phyloP scores from a whole-genome alignment of 2,888 invertebrate genomes.

The Chesias legatella region DNA sequence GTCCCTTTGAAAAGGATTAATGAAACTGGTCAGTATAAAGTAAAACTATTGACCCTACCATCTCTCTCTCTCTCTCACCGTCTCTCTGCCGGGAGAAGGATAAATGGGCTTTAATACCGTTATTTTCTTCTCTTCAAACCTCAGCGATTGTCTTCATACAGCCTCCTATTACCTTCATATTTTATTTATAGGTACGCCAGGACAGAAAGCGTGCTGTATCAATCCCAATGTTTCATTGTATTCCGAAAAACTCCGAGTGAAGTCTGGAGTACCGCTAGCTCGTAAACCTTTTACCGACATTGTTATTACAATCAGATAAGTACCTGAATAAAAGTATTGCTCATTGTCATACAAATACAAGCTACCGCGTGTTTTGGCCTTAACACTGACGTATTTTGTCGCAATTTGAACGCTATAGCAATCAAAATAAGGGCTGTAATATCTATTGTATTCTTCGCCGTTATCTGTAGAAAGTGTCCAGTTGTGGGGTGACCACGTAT shows the following conservation, averaged over 20 bases:
- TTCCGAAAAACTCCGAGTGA: neutral
- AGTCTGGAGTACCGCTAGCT: slow-evolving; percentile 22
- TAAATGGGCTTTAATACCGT: too few species aligned
- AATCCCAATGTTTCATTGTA: neutral
- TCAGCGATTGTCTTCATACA: too few species aligned
- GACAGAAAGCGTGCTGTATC: neutral
- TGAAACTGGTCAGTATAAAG: too few species aligned
- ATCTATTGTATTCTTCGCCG: slow-evolving; percentile 48
- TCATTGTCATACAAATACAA: slow-evolving; percentile 23
- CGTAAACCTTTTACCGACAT: slow-evolving; percentile 17
- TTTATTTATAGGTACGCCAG: too few species aligned
- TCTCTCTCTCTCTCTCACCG: too few species aligned
- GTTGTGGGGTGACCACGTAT: slow-evolving; percentile 43
- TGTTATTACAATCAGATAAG: slow-evolving; percentile 22
- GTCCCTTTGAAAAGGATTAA: too few species aligned
- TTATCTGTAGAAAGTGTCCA: slow-evolving; percentile 71
- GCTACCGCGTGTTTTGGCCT: slow-evolving; percentile 16
- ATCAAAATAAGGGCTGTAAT: slow-evolving; percentile 37
- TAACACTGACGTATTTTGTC: slow-evolving; percentile 11
- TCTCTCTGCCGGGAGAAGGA: too few species aligned
- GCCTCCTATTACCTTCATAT: slow-evolving; percentile 12
- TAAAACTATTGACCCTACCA: too few species aligned
- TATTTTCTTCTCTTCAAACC: too few species aligned
- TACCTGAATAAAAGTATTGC: slow-evolving; percentile 15
- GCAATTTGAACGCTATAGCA: slow-evolving; percentile 43